Percentiles rank a stretch among this genome's conserved stretches.
phyloP scores from a whole-genome alignment of 2,113 vertebrate genomes.

The Phainopepla nitens region DNA sequence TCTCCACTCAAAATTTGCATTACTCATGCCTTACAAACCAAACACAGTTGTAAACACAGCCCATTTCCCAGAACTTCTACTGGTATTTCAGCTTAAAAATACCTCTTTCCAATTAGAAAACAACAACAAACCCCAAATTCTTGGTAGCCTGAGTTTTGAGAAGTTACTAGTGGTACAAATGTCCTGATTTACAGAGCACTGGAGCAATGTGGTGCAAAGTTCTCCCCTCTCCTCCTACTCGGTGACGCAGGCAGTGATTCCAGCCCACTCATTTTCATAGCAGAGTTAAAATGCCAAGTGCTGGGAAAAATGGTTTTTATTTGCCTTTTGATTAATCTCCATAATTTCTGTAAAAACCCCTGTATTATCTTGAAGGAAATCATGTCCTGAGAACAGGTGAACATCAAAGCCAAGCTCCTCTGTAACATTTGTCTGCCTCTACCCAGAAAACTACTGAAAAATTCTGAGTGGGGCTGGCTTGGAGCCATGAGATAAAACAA shows the following conservation, averaged over 20 bases:
- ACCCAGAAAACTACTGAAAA: neutral
- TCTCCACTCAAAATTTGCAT: neutral
- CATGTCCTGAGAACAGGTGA: neutral
- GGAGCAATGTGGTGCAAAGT: neutral
- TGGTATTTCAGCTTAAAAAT: neutral
- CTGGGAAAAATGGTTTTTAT: neutral
- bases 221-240: conserved; percentile 35
- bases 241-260: conserved; percentile 25
- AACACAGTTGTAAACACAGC: neutral
- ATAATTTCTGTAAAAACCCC: neutral
- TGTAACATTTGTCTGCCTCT: neutral
- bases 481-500: neutral
- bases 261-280: conserved; percentile 28
- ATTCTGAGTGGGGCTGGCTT: neutral
- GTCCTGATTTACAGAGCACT: neutral
- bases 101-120: neutral
- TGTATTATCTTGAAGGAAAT: neutral
- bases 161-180: conserved; percentile 5
- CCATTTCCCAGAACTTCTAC: neutral
- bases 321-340: conserved; percentile 11
- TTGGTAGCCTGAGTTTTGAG: neutral
- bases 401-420: neutral
- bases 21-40: neutral
- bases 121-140: neutral
- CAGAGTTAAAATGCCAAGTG: conserved; percentile 46